Percentiles rank a stretch among this genome's conserved stretches.
Conservation (phyloP, 92 coral and sea anemone genomes). For the Nematostella vectensis region DNA sequence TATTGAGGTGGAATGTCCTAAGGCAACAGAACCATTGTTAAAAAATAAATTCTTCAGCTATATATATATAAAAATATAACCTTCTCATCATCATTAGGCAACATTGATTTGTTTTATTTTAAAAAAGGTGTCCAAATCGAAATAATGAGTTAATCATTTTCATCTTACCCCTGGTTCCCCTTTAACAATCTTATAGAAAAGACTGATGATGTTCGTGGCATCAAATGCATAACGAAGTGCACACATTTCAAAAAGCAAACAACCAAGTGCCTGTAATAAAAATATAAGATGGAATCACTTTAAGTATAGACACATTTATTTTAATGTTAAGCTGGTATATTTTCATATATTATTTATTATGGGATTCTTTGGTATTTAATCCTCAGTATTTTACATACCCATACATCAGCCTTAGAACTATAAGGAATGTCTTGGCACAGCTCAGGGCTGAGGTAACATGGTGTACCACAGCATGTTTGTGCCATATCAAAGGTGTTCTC, state of each 20-base stretch:
- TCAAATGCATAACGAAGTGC: slow-evolving; percentile 83
- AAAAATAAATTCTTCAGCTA: too few relatives aligned
- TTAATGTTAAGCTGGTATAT: too few relatives aligned
- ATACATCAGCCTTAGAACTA: slow-evolving; percentile 92
- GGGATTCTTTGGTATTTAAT: too few relatives aligned
- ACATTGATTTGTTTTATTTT: too few relatives aligned
- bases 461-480: slow-evolving; percentile 94
- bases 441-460: slow-evolving; percentile 95
- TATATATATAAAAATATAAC: too few relatives aligned
- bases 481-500: slow-evolving; percentile 96
- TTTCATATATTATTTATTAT: too few relatives aligned
- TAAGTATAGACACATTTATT: too few relatives aligned
- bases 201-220: slow-evolving; percentile 82
- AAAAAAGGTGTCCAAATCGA: too few relatives aligned
- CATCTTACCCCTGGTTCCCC: slow-evolving; percentile 81
- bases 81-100: too few relatives aligned
- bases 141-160: too few relatives aligned
- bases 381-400: slow-evolving; percentile 77
- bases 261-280: slow-evolving; percentile 76
- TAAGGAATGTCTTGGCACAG: slow-evolving; percentile 95
- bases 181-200: slow-evolving; percentile 92
- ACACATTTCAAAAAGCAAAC: slow-evolving; percentile 88
- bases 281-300: neutral
- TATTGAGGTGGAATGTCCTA: slow-evolving; percentile 74
- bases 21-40: neutral